A percentile compares a stretch with the other conserved stretches of the same genome.
These are phyloP conservation scores for Scaptomyza polygonia DNA, from an alignment of 2,888 invertebrate genomes.

Conservation along the genomic window DNA sequence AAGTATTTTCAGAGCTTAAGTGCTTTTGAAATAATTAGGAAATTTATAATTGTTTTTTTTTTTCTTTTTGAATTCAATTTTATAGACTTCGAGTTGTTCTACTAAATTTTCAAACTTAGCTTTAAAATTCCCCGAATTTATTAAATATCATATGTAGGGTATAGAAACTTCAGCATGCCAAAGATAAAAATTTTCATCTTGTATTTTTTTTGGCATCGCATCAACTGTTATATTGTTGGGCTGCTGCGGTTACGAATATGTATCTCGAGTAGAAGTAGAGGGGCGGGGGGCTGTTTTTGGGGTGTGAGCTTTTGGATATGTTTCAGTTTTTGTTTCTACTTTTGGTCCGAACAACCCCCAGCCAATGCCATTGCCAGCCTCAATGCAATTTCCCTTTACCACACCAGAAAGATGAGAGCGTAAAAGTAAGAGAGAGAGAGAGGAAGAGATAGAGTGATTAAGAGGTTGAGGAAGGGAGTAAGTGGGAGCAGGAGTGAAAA, in stretches of 20 bases:
- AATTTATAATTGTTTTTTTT: too few relatives aligned
- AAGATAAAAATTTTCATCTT: neutral
- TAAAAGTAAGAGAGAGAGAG: neutral
- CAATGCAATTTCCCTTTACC: slow-evolving; percentile 72
- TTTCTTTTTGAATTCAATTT: too few relatives aligned
- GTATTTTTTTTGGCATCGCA: slow-evolving; percentile 68
- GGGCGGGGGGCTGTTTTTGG: slow-evolving; percentile 3
- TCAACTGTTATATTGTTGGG: slow-evolving; percentile 58
- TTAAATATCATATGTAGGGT: neutral
- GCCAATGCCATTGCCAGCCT: slow-evolving; percentile 82
- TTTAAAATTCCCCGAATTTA: too few relatives aligned
- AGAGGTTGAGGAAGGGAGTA: neutral
- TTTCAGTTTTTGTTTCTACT: slow-evolving; percentile 13
- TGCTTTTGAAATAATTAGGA: too few relatives aligned
- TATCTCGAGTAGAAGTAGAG: slow-evolving; percentile 1
- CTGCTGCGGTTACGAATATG: slow-evolving; percentile 23
- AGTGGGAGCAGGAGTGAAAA: slow-evolving; percentile 34
- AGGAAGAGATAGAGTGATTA: neutral
- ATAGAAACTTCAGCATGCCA: neutral
- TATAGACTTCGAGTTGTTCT: too few relatives aligned
- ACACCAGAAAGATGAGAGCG: slow-evolving; percentile 36
- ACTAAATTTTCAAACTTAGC: too few relatives aligned
- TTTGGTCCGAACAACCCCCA: slow-evolving; percentile 64
- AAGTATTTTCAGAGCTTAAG: neutral
- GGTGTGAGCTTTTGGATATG: slow-evolving; percentile 40